Evolutionary conservation across 2,797 vertebrate genomes (phyloP).

Genomic region (Poeciliopsis turneri): DNA sequence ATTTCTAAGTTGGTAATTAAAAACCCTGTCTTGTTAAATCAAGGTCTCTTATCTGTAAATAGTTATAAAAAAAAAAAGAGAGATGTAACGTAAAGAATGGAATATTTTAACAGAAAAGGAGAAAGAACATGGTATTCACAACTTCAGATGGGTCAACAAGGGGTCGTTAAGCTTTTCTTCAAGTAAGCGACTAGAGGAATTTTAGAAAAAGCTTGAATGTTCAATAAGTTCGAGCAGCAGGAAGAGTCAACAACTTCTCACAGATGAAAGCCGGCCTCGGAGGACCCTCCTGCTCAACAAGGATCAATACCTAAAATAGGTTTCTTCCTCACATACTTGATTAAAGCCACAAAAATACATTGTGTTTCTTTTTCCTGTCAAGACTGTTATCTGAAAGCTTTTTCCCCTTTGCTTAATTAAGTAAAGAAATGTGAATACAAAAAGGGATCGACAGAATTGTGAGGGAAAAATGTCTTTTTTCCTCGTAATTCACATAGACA

Average conservation of each 20-base stretch:
- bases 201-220: constrained; percentile 15
- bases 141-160: constrained; percentile 2
- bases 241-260: constrained; percentile 23
- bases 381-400: not conserved
- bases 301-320: constrained; percentile 15
- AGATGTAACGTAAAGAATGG: not conserved
- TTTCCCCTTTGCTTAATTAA: not conserved
- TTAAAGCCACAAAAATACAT: constrained; percentile 17
- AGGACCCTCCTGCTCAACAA: constrained; percentile 6
- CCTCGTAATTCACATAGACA: not conserved
- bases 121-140: constrained; percentile 18
- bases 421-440: not conserved
- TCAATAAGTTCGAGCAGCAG: constrained; percentile 23
- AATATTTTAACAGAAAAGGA: constrained; percentile 2
- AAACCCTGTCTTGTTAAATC: not conserved
- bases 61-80: not conserved
- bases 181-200: constrained; percentile 7
- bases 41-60: not conserved
- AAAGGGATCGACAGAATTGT: not conserved
- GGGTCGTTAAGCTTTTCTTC: constrained; percentile 16
- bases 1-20: not conserved
- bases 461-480: not conserved
- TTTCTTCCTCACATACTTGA: constrained; percentile 11
- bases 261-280: not conserved
- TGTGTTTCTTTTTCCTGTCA: not conserved